phyloP scores from a whole-genome alignment of 2,797 vertebrate genomes.

The Coccyzus lansbergi region DNA sequence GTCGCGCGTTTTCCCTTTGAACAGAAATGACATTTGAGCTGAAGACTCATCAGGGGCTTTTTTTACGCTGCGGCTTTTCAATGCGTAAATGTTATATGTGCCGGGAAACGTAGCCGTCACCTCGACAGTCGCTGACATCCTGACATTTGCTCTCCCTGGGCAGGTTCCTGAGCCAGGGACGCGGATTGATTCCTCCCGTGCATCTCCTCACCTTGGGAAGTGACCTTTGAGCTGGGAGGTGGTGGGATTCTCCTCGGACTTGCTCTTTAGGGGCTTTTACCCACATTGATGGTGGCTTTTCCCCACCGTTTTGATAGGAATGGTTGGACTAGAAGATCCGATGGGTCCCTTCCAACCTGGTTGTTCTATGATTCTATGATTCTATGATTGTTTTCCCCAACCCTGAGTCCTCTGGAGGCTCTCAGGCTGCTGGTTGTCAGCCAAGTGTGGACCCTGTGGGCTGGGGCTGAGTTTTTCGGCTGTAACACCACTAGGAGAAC shows the following conservation, averaged over 20 bases:
- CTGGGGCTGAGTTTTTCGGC: neutral
- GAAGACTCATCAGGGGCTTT: slow-evolving; percentile 28
- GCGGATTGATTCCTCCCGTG: neutral
- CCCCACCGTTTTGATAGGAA: no score
- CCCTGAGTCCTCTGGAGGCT: neutral
- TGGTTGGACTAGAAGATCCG: no score
- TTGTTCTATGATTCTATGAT: no score
- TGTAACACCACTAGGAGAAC: neutral
- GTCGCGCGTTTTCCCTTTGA: neutral
- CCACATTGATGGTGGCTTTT: no score
- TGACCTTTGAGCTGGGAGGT: neutral
- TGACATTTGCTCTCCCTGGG: neutral
- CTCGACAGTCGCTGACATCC: neutral
- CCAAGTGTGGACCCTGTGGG: neutral
- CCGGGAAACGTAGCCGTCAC: slow-evolving; percentile 30
- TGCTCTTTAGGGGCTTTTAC: neutral
- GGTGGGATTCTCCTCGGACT: neutral
- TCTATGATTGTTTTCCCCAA: accelerated
- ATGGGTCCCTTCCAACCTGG: no score
- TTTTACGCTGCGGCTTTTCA: slow-evolving; percentile 3
- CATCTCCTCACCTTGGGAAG: neutral
- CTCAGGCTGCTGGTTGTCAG: neutral
- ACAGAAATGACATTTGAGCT: slow-evolving; percentile 47
- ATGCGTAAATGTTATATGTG: neutral
- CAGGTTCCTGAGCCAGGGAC: neutral